Evolutionary conservation across 2,797 vertebrate genomes (phyloP).

Genomic region (Rousettus madagascariensis): DNA sequence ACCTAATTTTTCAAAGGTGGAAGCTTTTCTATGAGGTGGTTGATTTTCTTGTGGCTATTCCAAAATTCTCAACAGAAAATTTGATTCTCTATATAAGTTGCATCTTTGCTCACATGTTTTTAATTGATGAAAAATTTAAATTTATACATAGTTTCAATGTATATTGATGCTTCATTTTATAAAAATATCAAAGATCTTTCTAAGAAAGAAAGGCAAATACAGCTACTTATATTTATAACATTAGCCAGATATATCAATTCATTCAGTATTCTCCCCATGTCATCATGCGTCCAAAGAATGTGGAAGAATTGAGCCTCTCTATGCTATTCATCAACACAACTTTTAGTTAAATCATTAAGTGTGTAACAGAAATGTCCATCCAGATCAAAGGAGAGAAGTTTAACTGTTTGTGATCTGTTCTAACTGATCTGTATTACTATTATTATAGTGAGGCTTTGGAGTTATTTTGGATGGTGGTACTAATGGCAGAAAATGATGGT

Average conservation of each 20-base stretch:
- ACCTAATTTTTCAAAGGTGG: not conserved
- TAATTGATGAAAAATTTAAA: constrained; percentile 40
- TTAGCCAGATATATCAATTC: not conserved
- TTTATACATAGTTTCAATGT: not conserved
- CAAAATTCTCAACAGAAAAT: not conserved
- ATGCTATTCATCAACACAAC: not conserved
- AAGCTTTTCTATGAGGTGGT: not conserved
- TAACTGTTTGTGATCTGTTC: not conserved
- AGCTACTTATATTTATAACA: constrained; percentile 2
- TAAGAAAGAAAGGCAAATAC: constrained; percentile 3
- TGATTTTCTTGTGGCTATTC: not conserved
- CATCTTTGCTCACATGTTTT: not conserved
- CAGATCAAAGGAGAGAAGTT: not conserved
- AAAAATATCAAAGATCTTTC: not conserved
- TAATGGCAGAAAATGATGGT: not conserved
- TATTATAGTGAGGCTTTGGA: not conserved
- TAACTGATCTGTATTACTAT: not conserved
- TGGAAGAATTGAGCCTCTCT: not conserved
- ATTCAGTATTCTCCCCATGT: not conserved
- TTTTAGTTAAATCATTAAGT: not conserved
- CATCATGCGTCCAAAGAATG: not conserved
- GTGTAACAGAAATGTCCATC: not conserved
- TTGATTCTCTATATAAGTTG: not conserved
- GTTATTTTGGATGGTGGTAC: not conserved
- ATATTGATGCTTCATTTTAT: not conserved